Conservation (phyloP, 2,797 vertebrate species). For the Thamnophis elegans region DNA sequence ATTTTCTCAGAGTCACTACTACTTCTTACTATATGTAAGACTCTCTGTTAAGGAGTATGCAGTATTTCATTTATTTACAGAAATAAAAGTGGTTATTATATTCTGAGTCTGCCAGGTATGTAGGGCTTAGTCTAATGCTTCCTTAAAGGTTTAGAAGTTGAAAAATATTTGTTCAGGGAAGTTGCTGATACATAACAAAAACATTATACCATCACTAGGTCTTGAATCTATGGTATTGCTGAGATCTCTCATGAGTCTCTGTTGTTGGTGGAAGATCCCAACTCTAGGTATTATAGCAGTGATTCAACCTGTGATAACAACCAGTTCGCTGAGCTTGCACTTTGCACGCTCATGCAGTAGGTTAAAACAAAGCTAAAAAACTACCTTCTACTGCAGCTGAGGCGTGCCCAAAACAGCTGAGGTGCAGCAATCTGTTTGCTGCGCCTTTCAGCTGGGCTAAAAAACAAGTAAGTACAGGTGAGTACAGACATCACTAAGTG, state of each 20-base stretch:
- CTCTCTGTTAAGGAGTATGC: background rate
- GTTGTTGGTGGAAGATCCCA: background rate
- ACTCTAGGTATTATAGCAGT: background rate
- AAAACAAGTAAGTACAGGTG: too few relatives aligned
- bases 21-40: too few relatives aligned
- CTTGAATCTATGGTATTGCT: background rate
- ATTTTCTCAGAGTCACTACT: fast-evolving
- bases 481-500: background rate
- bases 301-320: too few relatives aligned
- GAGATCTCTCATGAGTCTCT: background rate
- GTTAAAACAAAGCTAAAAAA: too few relatives aligned
- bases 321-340: too few relatives aligned
- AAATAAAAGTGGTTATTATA: background rate
- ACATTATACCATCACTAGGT: background rate
- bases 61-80: background rate
- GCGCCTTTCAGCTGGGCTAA: too few relatives aligned
- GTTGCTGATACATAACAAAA: background rate
- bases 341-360: too few relatives aligned
- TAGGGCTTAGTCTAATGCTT: background rate
- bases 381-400: too few relatives aligned
- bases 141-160: background rate
- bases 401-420: too few relatives aligned
- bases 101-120: background rate
- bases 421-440: too few relatives aligned
- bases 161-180: background rate